phyloP scores from a whole-genome alignment of 2,797 vertebrate species.

The Lepilemur septentrionalis region DNA sequence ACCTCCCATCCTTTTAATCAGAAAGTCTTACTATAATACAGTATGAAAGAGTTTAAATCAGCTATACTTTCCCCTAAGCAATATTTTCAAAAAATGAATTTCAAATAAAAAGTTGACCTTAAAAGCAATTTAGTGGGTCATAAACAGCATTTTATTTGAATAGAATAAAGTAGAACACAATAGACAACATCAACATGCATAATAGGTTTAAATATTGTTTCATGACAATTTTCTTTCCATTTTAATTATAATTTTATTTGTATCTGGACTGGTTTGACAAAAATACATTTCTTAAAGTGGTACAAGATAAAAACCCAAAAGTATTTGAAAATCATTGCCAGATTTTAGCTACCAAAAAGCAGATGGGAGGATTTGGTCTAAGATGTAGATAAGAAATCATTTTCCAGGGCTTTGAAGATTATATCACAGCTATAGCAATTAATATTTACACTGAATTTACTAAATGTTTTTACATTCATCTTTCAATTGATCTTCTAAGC shows the following conservation, averaged over 20 bases:
- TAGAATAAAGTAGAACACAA: background rate
- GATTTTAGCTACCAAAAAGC: background rate
- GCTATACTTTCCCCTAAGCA: background rate
- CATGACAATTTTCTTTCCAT: background rate
- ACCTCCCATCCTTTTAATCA: background rate
- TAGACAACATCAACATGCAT: background rate
- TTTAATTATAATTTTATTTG: slow-evolving; percentile 4
- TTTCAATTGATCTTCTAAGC: background rate
- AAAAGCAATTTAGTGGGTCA: background rate
- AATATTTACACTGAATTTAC: slow-evolving; percentile 25
- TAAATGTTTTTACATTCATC: background rate
- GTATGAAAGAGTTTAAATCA: background rate
- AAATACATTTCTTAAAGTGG: background rate
- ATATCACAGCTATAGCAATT: background rate
- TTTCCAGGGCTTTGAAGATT: background rate
- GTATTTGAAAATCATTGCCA: background rate
- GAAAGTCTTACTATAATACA: background rate
- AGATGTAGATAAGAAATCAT: background rate
- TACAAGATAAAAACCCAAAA: background rate
- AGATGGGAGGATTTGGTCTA: background rate
- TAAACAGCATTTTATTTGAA: slow-evolving; percentile 9
- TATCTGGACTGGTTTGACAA: background rate
- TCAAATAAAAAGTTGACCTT: background rate
- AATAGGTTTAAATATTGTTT: background rate
- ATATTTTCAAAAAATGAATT: background rate